Evolutionary conservation across 2,113 vertebrate genomes (phyloP).

Genomic region (Zosterops japonicus): DNA sequence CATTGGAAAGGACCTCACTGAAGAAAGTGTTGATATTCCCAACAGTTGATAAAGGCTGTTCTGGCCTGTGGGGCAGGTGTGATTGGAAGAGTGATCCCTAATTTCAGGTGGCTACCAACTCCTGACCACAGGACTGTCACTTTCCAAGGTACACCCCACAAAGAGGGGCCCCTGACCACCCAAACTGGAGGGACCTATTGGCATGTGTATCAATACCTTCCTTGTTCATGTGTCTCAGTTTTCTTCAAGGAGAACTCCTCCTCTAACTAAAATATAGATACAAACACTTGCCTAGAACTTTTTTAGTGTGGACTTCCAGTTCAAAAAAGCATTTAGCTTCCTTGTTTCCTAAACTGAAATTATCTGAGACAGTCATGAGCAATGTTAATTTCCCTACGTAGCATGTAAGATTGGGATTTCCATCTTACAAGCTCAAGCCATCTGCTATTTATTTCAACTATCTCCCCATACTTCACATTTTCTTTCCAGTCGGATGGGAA

Average conservation of each 20-base stretch:
- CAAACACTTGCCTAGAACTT: neutral
- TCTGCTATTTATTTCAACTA: neutral
- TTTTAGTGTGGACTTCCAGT: neutral
- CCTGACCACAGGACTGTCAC: neutral
- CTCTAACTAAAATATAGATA: neutral
- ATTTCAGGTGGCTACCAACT: neutral
- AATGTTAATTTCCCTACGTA: neutral
- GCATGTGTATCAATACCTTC: neutral
- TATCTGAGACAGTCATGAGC: neutral
- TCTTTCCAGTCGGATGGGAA: neutral
- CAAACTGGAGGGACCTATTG: neutral
- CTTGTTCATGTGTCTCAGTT: rapidly evolving
- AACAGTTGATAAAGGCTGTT: neutral
- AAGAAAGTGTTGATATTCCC: neutral
- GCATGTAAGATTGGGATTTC: neutral
- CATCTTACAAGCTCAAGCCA: neutral
- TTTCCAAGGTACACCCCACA: neutral
- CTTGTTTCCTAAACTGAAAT: neutral
- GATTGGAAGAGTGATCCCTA: neutral
- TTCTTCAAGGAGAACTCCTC: neutral
- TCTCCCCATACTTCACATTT: neutral
- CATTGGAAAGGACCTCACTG: neutral
- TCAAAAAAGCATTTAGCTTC: neutral
- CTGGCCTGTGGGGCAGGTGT: neutral
- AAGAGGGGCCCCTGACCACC: neutral